Conservation (phyloP, 1,140 invertebrate species). For the Caenorhabditis inopinata region DNA sequence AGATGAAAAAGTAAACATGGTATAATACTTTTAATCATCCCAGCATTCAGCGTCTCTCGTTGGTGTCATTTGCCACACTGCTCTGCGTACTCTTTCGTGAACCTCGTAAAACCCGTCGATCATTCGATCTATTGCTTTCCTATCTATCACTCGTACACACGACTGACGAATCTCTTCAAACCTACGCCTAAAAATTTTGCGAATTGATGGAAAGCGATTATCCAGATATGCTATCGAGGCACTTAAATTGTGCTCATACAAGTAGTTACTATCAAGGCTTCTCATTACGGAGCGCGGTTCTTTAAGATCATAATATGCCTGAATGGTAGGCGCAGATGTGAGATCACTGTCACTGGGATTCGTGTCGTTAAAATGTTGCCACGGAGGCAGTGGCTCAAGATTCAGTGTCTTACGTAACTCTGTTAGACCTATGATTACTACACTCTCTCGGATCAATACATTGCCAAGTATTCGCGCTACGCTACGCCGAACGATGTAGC, state of each 20-base stretch:
- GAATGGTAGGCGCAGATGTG: neutral
- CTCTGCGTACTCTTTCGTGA: too few relatives aligned
- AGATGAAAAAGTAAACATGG: too few relatives aligned
- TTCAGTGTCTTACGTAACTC: neutral
- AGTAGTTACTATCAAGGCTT: neutral
- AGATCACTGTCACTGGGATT: neutral
- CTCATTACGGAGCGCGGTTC: neutral
- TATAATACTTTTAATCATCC: too few relatives aligned
- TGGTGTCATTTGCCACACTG: too few relatives aligned
- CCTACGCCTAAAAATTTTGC: too few relatives aligned
- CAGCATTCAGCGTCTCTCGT: too few relatives aligned
- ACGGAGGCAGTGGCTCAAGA: neutral
- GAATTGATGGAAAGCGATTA: neutral
- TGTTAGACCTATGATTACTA: neutral
- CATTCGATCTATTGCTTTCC: too few relatives aligned
- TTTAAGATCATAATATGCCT: conserved; percentile 19
- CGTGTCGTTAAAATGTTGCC: neutral
- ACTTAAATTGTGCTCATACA: neutral
- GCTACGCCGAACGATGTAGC: neutral
- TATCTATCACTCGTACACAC: too few relatives aligned
- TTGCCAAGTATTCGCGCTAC: neutral
- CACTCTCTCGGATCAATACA: neutral
- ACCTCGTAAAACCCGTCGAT: neutral
- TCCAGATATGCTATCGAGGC: neutral
- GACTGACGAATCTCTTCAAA: too few relatives aligned